These are phyloP conservation scores for Heteractis magnifica DNA, from an alignment of 92 coral and sea anemone genomes.

Conservation along the genomic window DNA sequence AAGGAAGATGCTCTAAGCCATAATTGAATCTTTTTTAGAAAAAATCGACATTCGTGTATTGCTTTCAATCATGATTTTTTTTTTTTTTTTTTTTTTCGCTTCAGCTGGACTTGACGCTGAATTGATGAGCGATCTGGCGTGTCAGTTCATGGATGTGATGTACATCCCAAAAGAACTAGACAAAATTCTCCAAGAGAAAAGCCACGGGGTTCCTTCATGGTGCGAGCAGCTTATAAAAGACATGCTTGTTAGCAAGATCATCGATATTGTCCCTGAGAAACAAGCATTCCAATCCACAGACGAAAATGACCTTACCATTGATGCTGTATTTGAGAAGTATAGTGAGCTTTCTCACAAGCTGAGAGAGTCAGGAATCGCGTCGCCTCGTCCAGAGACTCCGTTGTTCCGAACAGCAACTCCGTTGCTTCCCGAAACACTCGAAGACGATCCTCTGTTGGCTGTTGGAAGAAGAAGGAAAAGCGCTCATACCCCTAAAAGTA, in stretches of 20 bases:
- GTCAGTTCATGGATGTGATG: constrained; percentile 98
- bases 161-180: constrained; percentile 83
- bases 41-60: background rate
- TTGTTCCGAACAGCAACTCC: constrained; percentile 34
- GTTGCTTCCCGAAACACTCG: constrained; percentile 16
- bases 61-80: too few species aligned
- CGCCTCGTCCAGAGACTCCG: constrained; percentile 46
- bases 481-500: background rate
- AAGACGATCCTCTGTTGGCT: constrained; percentile 2
- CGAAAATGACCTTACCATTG: background rate
- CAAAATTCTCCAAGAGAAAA: constrained; percentile 75
- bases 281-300: constrained; percentile 59
- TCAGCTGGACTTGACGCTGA: constrained; percentile 73
- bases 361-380: background rate
- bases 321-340: background rate
- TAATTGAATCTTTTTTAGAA: background rate
- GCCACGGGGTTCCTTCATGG: constrained; percentile 99
- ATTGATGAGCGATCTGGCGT: constrained; percentile 90
- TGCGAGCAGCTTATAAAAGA: constrained; percentile 97
- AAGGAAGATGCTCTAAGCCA: too few species aligned
- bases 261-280: constrained; percentile 64
- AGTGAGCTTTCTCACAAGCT: background rate
- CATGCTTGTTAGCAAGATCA: constrained; percentile 69
- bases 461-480: background rate
- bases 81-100: background rate